Conservation (phyloP, 2,797 vertebrate genomes). For the Clamator glandarius region DNA sequence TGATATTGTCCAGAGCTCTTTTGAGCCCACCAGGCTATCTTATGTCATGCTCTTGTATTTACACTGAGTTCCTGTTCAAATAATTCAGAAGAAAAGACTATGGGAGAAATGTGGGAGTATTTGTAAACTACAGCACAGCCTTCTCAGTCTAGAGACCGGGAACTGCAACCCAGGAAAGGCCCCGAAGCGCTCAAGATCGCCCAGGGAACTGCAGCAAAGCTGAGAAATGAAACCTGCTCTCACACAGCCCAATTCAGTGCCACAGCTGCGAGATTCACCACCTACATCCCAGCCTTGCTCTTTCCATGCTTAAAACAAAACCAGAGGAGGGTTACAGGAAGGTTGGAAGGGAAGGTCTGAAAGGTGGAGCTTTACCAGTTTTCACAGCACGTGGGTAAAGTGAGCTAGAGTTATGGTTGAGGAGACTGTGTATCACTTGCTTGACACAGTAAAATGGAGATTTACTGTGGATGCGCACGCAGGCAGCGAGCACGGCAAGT, state of each 20-base stretch:
- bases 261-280: neutral
- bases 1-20: neutral
- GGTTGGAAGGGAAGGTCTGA: neutral
- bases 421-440: neutral
- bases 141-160: neutral
- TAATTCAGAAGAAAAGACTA: neutral
- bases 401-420: neutral
- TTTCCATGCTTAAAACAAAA: neutral
- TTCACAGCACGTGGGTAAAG: neutral
- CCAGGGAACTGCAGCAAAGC: neutral
- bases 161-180: neutral
- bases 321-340: neutral
- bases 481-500: too few species aligned
- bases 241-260: fast-evolving
- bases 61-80: neutral
- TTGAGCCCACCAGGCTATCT: neutral
- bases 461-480: neutral
- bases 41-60: neutral
- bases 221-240: neutral
- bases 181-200: neutral
- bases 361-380: neutral
- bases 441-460: neutral
- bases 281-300: neutral
- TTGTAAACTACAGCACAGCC: neutral
- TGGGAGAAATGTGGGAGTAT: neutral